A percentile compares a stretch with the other conserved stretches of the same genome.
Evolutionary conservation across 92 coral and sea anemone genomes (phyloP).

Genomic region (Paramuricea clavata): DNA sequence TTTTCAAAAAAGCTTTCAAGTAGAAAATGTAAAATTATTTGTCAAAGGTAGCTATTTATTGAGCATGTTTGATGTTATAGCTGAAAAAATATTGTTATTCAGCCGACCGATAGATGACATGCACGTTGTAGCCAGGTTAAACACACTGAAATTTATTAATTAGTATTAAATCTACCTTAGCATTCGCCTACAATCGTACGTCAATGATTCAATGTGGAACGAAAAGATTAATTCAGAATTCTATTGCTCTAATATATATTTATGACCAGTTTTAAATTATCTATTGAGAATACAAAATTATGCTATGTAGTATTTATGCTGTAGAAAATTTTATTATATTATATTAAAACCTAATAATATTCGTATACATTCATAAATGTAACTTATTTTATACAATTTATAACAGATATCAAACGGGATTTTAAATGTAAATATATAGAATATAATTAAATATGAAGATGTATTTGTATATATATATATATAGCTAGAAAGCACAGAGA

Average conservation of each 20-base stretch:
- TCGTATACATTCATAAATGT: slow-evolving; percentile 9
- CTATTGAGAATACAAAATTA: background rate
- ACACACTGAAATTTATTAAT: too few species aligned
- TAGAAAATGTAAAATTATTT: background rate
- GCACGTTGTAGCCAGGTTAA: too few species aligned
- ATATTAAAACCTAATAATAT: background rate
- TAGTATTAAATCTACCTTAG: too few species aligned
- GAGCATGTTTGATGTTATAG: too few species aligned
- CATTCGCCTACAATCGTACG: background rate
- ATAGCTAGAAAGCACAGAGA: background rate
- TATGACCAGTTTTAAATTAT: background rate
- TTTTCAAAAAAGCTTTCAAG: slow-evolving; percentile 80
- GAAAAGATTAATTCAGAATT: background rate
- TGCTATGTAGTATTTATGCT: background rate
- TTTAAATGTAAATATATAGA: background rate
- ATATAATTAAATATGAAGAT: background rate
- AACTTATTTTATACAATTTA: slow-evolving; percentile 18
- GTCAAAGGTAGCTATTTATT: background rate
- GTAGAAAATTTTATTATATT: background rate
- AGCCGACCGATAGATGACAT: too few species aligned
- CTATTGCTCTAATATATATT: background rate
- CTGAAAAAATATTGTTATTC: too few species aligned
- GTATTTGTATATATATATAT: background rate
- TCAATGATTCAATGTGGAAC: too few species aligned
- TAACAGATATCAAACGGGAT: background rate